Evolutionary conservation across 2,888 invertebrate species (phyloP), one percentile per base, ranked within the genome.

Genomic region (Lepidocyrtoides sp.): DNA sequence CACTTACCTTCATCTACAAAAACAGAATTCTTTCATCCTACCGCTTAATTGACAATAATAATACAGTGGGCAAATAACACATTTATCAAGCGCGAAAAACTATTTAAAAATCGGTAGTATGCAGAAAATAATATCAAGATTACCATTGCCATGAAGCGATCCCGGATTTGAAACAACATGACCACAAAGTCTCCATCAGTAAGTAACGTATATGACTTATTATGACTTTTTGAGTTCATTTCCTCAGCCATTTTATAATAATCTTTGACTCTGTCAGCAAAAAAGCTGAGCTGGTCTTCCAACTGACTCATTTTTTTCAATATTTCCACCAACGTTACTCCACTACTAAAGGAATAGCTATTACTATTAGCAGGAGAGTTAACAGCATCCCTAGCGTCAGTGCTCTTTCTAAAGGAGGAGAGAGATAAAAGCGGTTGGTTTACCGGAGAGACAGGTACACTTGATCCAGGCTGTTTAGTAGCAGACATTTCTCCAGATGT

Each of bases 281-380:
- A 92, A 72, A 94, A 92, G 60, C 94, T 93, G 17, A 94, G 72
- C 36, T 93, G 92, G 60, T 94, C 93, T 66, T 94, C 94, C 32
- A 92, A 63, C 3, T 91, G 75, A n/a, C 60, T 82, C 92, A 94
- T 93, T 7, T n/a, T n/a, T n/a, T 93, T 57, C 26, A 91, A 57
- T 10, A 94, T 75, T 8, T n/a, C n/a, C n/a, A 93, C 92, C 85
- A 93, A 91, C 2, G 91, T 89, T 8, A 94, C 89, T 3, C 93
- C 93, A 75, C 91, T 91, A 66, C 91, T 91, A 57, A 92, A 92
- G 29, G 91, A 87, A 77, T 85, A 89, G 54, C 84, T 86, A 17
- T 86, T 79, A 29, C 91, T 85, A 36, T 91, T 91, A 17, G 77
- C 89, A 0, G 83, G 57, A 12, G 51, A 81, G 20, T 83, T 77